phyloP scores from a whole-genome alignment of 1,140 invertebrate genomes.

The Phymastichus coffea region DNA sequence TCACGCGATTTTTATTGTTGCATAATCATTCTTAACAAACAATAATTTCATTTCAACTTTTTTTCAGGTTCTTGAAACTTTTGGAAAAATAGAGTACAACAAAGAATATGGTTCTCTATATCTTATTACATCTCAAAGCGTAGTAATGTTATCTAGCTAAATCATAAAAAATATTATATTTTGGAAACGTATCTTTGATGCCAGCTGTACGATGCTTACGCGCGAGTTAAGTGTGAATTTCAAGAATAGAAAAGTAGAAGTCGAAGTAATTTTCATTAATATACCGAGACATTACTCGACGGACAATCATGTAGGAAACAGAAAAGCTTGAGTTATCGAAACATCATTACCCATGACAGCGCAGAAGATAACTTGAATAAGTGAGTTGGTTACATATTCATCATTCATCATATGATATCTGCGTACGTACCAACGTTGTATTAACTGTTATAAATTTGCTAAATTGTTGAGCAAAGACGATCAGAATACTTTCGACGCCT shows the following conservation, averaged over 20 bases:
- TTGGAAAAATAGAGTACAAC: neutral
- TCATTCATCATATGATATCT: neutral
- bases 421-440: conserved; percentile 2
- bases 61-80: conserved; percentile 23
- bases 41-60: no score
- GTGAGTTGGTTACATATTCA: neutral
- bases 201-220: no score
- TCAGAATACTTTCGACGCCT: conserved; percentile 10
- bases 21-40: no score
- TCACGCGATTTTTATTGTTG: no score
- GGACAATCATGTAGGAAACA: conserved; percentile 20
- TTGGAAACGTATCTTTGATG: neutral
- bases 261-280: no score
- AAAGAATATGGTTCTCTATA: neutral
- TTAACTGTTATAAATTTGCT: conserved; percentile 7
- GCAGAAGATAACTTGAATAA: neutral
- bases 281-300: neutral
- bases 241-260: no score
- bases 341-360: neutral
- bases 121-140: neutral
- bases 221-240: no score
- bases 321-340: no score
- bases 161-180: conserved; percentile 15
- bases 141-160: conserved; percentile 5
- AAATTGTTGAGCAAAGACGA: neutral